phyloP scores from a whole-genome alignment of 2,113 vertebrate species.

The Microtus ochrogaster region DNA sequence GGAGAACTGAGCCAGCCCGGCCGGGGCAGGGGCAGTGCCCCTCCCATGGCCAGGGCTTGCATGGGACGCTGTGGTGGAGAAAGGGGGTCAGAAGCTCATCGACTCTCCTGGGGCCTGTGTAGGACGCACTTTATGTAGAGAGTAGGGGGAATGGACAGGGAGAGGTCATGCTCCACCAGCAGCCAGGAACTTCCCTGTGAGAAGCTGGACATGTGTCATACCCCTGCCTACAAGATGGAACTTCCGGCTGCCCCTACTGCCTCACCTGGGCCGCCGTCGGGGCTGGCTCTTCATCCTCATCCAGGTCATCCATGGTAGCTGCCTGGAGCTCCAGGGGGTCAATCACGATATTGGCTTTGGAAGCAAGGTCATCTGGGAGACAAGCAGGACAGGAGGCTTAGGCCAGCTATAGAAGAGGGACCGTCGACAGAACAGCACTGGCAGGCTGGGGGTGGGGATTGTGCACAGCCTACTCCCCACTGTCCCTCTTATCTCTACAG shows the following conservation, averaged over 20 bases:
- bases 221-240: accelerated
- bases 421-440: accelerated
- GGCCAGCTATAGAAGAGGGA: neutral
- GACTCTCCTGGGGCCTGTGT: neutral
- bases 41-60: slow-evolving; percentile 92
- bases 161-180: neutral
- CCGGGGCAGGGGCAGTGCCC: slow-evolving; percentile 92
- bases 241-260: neutral
- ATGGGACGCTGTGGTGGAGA: slow-evolving; percentile 89
- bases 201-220: neutral
- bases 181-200: neutral
- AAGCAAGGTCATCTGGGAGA: slow-evolving; percentile 93
- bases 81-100: slow-evolving; percentile 27
- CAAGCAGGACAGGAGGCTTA: slow-evolving; percentile 27
- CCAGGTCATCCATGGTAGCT: slow-evolving; percentile 97
- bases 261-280: slow-evolving; percentile 91
- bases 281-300: slow-evolving; percentile 94
- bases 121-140: neutral
- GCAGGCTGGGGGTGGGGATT: neutral
- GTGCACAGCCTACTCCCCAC: neutral
- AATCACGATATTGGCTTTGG: slow-evolving; percentile 96
- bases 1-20: slow-evolving; percentile 98
- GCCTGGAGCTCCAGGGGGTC: slow-evolving; percentile 95
- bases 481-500: accelerated
- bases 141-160: neutral